A percentile compares a stretch with the other conserved stretches of the same genome.
Conservation (phyloP, 30 jellyfish, hydroid and myxozoan species). For the Catostylus mosaicus region DNA sequence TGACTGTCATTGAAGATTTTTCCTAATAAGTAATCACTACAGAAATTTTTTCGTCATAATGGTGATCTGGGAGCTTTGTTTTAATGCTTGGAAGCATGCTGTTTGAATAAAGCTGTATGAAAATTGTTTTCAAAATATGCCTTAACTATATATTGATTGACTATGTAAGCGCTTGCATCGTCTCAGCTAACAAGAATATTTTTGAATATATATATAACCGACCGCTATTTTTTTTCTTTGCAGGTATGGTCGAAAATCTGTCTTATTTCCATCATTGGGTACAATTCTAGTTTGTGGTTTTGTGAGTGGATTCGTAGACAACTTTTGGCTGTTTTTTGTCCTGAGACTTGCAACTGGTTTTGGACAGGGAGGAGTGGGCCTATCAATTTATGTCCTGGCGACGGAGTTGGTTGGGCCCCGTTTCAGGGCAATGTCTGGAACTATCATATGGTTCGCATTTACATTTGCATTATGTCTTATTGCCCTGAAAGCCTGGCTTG, state of each 20-base stretch:
- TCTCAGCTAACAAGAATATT: too few species aligned
- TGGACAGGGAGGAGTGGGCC: constrained; percentile 94
- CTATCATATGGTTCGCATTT: constrained; percentile 86
- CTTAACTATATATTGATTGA: too few species aligned
- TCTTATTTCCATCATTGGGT: constrained; percentile 82
- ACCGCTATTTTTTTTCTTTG: neutral
- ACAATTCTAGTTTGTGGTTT: constrained; percentile 75
- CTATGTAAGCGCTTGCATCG: too few species aligned
- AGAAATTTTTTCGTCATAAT: too few species aligned
- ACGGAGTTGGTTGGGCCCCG: constrained; percentile 94
- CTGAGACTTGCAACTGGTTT: constrained; percentile 82
- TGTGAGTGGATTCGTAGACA: constrained; percentile 66
- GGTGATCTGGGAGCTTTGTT: too few species aligned
- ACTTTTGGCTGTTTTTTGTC: constrained; percentile 82
- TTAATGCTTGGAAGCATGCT: too few species aligned
- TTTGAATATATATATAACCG: too few species aligned
- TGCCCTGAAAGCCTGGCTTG: constrained; percentile 93
- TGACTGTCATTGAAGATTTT: too few species aligned
- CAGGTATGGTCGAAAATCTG: constrained; percentile 90
- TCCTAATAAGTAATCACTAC: too few species aligned
- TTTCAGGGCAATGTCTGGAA: constrained; percentile 87
- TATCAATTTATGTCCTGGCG: constrained; percentile 88
- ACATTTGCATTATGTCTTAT: constrained; percentile 77
- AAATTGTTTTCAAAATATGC: too few species aligned
- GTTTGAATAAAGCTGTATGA: too few species aligned